Percentiles rank a stretch among this genome's conserved stretches.
Evolutionary conservation across 2,888 invertebrate genomes (phyloP).

Genomic region (Malthinus seriepunctatus): DNA sequence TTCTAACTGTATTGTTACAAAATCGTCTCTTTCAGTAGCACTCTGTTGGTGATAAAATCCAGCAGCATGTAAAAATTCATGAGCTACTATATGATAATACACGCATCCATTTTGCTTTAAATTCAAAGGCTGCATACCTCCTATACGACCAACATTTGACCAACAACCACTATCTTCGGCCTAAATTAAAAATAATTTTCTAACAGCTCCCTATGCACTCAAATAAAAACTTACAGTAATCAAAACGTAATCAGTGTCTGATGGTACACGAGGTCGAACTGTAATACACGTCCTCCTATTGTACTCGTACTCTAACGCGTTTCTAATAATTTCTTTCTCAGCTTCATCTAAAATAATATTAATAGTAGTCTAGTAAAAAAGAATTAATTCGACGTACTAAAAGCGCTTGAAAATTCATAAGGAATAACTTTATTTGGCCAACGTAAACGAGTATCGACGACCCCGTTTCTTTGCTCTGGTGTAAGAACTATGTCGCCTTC

Average conservation of each 20-base stretch:
- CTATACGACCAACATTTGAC: slow-evolving; percentile 1
- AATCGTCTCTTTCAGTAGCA: slow-evolving; percentile 75
- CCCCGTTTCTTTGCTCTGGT: no score
- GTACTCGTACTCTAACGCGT: not conserved
- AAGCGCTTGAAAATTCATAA: slow-evolving; percentile 6
- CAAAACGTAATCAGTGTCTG: slow-evolving; percentile 16
- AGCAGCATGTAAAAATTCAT: slow-evolving; percentile 78
- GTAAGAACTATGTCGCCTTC: slow-evolving; percentile 20
- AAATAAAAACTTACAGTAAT: slow-evolving; percentile 10
- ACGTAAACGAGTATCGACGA: not conserved
- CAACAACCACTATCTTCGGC: slow-evolving; percentile 7
- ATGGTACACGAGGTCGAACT: not conserved
- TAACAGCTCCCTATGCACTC: not conserved
- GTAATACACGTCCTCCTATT: slow-evolving; percentile 12
- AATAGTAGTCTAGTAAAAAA: no score
- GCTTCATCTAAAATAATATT: slow-evolving; percentile 5
- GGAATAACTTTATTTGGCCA: slow-evolving; percentile 9
- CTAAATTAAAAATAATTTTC: not conserved
- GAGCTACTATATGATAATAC: slow-evolving; percentile 64
- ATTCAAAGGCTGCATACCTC: slow-evolving; percentile 7
- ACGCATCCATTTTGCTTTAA: slow-evolving; percentile 12
- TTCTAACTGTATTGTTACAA: slow-evolving; percentile 72
- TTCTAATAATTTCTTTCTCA: not conserved
- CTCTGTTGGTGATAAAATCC: slow-evolving; percentile 87
- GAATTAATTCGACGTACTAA: slow-evolving; percentile 6